Evolutionary conservation across 2,888 invertebrate species (phyloP), one percentile per base, ranked within the genome.

Genomic region (Eristalinus sepulchralis): DNA sequence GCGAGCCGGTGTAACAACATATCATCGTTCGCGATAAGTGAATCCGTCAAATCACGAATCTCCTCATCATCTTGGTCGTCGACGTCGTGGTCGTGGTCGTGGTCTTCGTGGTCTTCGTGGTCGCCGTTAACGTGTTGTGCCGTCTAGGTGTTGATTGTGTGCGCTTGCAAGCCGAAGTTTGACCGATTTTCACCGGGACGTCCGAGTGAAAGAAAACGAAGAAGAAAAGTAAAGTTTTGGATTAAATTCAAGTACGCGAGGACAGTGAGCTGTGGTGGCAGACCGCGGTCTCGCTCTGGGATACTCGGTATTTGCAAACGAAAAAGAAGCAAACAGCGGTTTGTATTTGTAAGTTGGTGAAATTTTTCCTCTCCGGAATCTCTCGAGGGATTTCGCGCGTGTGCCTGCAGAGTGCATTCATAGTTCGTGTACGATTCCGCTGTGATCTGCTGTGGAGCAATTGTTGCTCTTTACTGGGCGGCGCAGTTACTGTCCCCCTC

Each of bases 141-240:
- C 39, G 39, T 39, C 59, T 66, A 80, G 67, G 67, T 80, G 67
- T 80, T 72, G 80, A 72, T 60, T 80, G 72, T 67, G 66, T 66
- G 66, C 64, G 59, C 64, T 57, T 60, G 66, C 13, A 47, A 59
- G 53, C 55, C 34, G 10, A 63, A 39, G 68, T 68, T 57, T 79
- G 78, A 80, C 72, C 80, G 80, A 66, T 80, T 66, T 72, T 73
- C 62, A 73, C 67, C 72, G 63, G 36, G 66, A 22, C 60, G 62
- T 53, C 53, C 24, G 55, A 67, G 68, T 55, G 27, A 11, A 57
- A 66, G 39, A 36, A 17, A 53, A n/a, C 34, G 36, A 77, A 68
- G 60, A 60, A 77, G 53, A 77, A 68, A 68, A 77, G 62, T 55
- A 55, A 70, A 76, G 34, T 24, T 57, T 31, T 22, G 31, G 71